Evolutionary conservation across 2,888 invertebrate genomes (phyloP).

Genomic region (Kuschelorhynchus macadamiae): DNA sequence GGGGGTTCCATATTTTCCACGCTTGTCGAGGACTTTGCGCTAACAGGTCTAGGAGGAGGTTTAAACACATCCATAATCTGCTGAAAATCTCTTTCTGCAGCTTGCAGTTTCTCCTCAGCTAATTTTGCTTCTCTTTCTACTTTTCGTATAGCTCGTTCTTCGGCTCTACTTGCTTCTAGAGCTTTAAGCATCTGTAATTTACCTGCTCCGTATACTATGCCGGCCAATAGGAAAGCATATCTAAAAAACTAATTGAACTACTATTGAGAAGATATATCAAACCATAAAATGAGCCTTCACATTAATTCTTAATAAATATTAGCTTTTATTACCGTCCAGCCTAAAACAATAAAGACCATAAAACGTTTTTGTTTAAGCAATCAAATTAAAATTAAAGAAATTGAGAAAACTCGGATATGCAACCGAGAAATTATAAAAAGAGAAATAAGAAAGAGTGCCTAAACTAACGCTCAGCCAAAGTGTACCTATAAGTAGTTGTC

Average conservation of each 20-base stretch:
- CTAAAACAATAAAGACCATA: too few relatives aligned
- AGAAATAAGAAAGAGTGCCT: too few relatives aligned
- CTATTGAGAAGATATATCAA: too few relatives aligned
- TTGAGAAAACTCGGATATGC: too few relatives aligned
- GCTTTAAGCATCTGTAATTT: constrained; percentile 25
- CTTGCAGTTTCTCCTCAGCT: constrained; percentile 31
- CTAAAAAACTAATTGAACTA: constrained; percentile 47
- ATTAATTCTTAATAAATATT: too few relatives aligned
- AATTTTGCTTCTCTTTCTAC: constrained; percentile 20
- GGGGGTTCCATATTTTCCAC: neutral
- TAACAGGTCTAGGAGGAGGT: constrained; percentile 20
- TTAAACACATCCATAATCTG: constrained; percentile 43
- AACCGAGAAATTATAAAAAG: too few relatives aligned
- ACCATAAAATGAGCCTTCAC: too few relatives aligned
- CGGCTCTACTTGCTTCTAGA: constrained; percentile 28
- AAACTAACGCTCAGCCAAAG: too few relatives aligned
- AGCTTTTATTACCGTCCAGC: too few relatives aligned
- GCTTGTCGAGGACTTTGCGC: neutral
- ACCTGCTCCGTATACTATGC: constrained; percentile 31
- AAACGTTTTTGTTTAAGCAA: too few relatives aligned
- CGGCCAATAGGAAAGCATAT: constrained; percentile 37
- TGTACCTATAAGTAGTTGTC: too few relatives aligned
- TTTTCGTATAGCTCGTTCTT: constrained; percentile 23
- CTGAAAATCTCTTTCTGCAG: constrained; percentile 42
- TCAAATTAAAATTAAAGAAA: too few relatives aligned